Evolutionary conservation across 30 jellyfish, hydroid and myxozoan species (phyloP), one percentile per base, ranked within the genome.

Genomic region (Chrysaora quinquecirrha): DNA sequence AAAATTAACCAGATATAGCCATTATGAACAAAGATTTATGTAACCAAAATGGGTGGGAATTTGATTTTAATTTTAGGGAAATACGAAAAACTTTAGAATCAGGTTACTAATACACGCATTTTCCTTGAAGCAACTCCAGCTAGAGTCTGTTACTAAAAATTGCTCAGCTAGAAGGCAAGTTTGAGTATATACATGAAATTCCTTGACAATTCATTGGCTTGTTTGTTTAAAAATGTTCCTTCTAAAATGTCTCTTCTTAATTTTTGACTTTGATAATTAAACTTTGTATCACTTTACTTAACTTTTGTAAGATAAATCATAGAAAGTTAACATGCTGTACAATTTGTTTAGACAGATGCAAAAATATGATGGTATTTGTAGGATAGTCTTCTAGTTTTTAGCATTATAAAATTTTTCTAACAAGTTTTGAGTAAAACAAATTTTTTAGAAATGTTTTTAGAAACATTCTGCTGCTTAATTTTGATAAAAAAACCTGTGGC

Each of bases 41-140:
- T 43, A 43, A 43, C 58, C 58, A 43, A 43, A 43, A 43, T 43
- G 58, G 58, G 58, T 43, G 58, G 58, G 58, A 43, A 43, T 43
- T 43, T 43, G 58, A 43, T 43, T 43, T 43, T 43, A 66, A 28
- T 21, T 66, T 28, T 25, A 9, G 73, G n/a, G 83, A 21, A 21
- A 29, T 64, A n/a, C n/a, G 83, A 71, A n/a, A 63, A 64, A n/a
- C 58, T 43, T 43, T 43, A 6, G 58, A 43, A n/a, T n/a, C n/a
- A n/a, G n/a, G n/a, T n/a, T n/a, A n/a, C n/a, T n/a, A n/a, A n/a
- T n/a, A n/a, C n/a, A n/a, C n/a, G n/a, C n/a, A n/a, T n/a, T n/a
- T n/a, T n/a, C n/a, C n/a, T n/a, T n/a, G n/a, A n/a, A n/a, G n/a
- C n/a, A n/a, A n/a, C n/a, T n/a, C n/a, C n/a, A n/a, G n/a, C n/a